Conservation (phyloP, 2,888 invertebrate species). For the Parasteatoda lunata region DNA sequence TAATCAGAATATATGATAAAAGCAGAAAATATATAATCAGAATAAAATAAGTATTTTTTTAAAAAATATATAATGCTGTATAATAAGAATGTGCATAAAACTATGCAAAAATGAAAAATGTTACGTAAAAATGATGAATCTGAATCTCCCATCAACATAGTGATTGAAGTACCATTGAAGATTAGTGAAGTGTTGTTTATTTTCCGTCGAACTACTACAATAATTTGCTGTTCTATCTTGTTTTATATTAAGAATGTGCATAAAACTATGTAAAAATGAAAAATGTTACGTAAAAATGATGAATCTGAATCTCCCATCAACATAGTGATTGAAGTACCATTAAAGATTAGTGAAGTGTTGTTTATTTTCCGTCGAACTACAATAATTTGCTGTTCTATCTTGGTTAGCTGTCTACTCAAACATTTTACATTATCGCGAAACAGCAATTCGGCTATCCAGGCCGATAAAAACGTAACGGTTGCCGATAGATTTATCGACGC, state of each 20-base stretch:
- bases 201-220: background rate
- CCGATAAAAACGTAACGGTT: background rate
- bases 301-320: too few species aligned
- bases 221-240: background rate
- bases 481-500: background rate
- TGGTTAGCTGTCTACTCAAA: background rate
- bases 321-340: conserved; percentile 6
- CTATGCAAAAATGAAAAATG: too few species aligned
- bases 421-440: background rate
- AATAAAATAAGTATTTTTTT: too few species aligned
- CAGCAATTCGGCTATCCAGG: background rate
- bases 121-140: too few species aligned
- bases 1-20: too few species aligned
- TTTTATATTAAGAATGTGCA: too few species aligned
- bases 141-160: too few species aligned
- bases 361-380: conserved; percentile 7
- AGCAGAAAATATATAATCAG: too few species aligned
- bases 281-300: too few species aligned
- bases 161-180: conserved; percentile 7
- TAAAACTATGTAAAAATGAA: too few species aligned
- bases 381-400: background rate
- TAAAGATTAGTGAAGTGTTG: background rate
- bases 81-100: too few species aligned
- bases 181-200: conserved; percentile 9
- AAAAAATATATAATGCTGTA: too few species aligned